Evolutionary conservation across 2,888 invertebrate species (phyloP).

Genomic region (Drosophila quinaria): DNA sequence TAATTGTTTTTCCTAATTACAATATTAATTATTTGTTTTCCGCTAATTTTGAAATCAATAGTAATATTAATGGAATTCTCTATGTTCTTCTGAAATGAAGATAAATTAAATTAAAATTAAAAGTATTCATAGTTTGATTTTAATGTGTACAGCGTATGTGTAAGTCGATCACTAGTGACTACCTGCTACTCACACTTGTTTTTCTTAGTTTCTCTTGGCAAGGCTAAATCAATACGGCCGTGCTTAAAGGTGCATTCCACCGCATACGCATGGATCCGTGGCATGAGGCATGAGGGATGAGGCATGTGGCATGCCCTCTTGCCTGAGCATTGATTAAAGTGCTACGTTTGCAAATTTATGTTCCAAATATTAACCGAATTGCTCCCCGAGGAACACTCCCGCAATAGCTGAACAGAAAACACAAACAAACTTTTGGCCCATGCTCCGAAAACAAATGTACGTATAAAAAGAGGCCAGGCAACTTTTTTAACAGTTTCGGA

Average conservation of each 20-base stretch:
- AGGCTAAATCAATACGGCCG: conserved; percentile 57
- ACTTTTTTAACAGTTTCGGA: conserved; percentile 78
- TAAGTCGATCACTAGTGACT: background rate
- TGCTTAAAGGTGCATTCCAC: conserved; percentile 67
- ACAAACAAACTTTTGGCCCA: conserved; percentile 50
- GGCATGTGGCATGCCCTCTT: conserved; percentile 15
- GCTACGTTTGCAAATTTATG: conserved; percentile 78
- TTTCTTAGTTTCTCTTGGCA: conserved; percentile 11
- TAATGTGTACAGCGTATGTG: background rate
- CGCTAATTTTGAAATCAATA: no score
- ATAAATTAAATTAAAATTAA: no score
- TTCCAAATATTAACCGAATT: conserved; percentile 78
- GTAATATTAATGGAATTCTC: no score
- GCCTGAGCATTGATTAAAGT: conserved; percentile 76
- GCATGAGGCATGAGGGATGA: background rate
- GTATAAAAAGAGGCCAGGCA: conserved; percentile 43
- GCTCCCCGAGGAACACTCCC: conserved; percentile 77
- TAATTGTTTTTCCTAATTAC: no score
- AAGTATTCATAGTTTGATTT: background rate
- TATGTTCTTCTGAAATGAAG: no score
- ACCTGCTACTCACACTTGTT: background rate
- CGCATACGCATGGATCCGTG: conserved; percentile 23
- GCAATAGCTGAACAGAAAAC: conserved; percentile 29
- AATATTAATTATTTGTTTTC: no score
- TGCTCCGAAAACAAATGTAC: conserved; percentile 23